phyloP scores from a whole-genome alignment of 2,797 vertebrate genomes.

The Anas bahamensis region DNA sequence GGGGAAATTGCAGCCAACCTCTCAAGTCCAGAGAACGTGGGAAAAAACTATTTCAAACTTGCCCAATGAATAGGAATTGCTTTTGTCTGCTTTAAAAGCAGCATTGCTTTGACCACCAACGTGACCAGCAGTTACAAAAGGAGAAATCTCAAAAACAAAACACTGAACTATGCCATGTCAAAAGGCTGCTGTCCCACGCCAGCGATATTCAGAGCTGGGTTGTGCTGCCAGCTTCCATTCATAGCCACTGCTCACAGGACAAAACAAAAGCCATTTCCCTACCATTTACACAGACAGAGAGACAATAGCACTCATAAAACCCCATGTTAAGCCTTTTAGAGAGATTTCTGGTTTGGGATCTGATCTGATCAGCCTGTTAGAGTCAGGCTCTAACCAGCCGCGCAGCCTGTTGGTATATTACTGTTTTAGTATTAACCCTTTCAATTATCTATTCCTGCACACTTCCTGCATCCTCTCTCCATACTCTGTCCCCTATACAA shows the following conservation, averaged over 20 bases:
- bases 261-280: neutral
- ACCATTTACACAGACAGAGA: neutral
- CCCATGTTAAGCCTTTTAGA: neutral
- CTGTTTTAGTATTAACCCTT: neutral
- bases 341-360: neutral
- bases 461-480: neutral
- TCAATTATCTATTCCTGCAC: neutral
- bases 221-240: neutral
- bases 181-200: slow-evolving; percentile 46
- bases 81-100: slow-evolving; percentile 45
- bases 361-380: neutral
- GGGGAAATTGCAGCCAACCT: neutral
- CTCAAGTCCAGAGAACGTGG: neutral
- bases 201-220: neutral
- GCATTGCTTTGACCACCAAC: slow-evolving; percentile 30
- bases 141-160: slow-evolving; percentile 42
- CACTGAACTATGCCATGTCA: slow-evolving; percentile 17
- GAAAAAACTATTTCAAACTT: slow-evolving; percentile 41
- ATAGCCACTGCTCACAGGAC: neutral
- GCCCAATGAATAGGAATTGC: neutral
- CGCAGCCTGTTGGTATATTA: neutral
- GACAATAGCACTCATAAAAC: neutral
- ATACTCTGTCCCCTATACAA: rapidly evolving
- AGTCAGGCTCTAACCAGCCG: neutral
- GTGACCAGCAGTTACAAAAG: slow-evolving; percentile 67